Evolutionary conservation across 2,113 vertebrate genomes (phyloP).

Genomic region (Regulus satrapa): DNA sequence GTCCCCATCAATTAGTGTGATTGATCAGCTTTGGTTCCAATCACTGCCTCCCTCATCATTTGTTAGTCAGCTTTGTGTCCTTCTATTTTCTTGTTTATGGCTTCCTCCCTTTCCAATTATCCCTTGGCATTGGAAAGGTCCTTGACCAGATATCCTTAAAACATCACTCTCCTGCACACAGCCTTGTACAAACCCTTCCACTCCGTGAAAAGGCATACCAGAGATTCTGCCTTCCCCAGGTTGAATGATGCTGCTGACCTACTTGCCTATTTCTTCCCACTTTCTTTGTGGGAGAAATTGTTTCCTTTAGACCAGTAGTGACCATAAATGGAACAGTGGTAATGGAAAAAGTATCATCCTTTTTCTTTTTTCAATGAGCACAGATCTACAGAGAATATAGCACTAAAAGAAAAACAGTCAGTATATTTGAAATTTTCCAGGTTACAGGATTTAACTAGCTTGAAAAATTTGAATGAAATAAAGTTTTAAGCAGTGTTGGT

Average conservation of each 20-base stretch:
- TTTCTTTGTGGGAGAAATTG: background rate
- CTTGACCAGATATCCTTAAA: background rate
- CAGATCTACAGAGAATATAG: background rate
- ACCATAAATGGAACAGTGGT: background rate
- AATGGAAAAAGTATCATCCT: background rate
- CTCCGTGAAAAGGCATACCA: background rate
- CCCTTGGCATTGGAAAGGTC: background rate
- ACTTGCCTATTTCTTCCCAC: background rate
- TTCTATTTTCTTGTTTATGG: background rate
- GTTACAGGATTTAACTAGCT: background rate
- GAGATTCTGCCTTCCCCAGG: background rate
- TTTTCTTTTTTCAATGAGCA: background rate
- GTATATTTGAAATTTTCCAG: background rate
- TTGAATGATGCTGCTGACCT: background rate
- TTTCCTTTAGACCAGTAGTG: background rate
- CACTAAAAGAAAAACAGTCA: background rate
- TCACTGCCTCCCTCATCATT: background rate
- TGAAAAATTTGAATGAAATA: conserved; percentile 31
- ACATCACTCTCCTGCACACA: background rate
- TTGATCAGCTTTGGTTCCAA: background rate
- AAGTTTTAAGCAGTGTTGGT: conserved; percentile 21
- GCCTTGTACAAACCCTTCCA: background rate
- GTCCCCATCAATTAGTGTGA: background rate
- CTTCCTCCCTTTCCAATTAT: background rate
- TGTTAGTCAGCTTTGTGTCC: background rate